These are phyloP conservation scores for Meiosimyza decipiens DNA, from an alignment of 2,888 invertebrate species.

Conservation along the genomic window DNA sequence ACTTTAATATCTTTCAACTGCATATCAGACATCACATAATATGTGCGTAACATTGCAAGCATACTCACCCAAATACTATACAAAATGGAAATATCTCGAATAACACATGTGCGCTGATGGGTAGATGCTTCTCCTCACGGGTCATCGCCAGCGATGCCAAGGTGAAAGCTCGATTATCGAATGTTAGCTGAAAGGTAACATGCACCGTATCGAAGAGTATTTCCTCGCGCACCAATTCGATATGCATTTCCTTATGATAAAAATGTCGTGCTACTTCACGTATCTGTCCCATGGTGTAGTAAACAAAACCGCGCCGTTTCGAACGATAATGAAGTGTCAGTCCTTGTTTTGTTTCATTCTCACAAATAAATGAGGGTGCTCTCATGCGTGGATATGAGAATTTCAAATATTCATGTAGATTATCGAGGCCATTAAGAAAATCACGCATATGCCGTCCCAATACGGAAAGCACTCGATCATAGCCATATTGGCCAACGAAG, in stretches of 20 bases:
- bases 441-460: conserved; percentile 94
- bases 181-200: conserved; percentile 92
- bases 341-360: conserved; percentile 92
- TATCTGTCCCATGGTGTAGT: conserved; percentile 97
- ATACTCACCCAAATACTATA: conserved; percentile 89
- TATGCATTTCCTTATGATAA: conserved; percentile 94
- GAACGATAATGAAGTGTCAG: conserved; percentile 93
- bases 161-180: conserved; percentile 93
- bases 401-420: conserved; percentile 96
- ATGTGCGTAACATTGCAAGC: too few species aligned
- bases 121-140: conserved; percentile 87
- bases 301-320: conserved; percentile 92
- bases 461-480: conserved; percentile 90
- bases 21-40: not conserved
- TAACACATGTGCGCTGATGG: conserved; percentile 87
- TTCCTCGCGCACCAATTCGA: conserved; percentile 89
- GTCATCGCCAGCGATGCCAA: conserved; percentile 86
- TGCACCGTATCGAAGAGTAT: conserved; percentile 90
- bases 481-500: conserved; percentile 94
- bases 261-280: conserved; percentile 91
- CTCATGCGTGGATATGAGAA: conserved; percentile 89
- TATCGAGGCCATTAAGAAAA: conserved; percentile 95
- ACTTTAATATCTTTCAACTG: not conserved
- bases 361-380: conserved; percentile 98
- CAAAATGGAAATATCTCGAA: conserved; percentile 99